Evolutionary conservation across 2,797 vertebrate genomes (phyloP), one percentile per base, ranked within the genome.

Genomic region (Alca torda): DNA sequence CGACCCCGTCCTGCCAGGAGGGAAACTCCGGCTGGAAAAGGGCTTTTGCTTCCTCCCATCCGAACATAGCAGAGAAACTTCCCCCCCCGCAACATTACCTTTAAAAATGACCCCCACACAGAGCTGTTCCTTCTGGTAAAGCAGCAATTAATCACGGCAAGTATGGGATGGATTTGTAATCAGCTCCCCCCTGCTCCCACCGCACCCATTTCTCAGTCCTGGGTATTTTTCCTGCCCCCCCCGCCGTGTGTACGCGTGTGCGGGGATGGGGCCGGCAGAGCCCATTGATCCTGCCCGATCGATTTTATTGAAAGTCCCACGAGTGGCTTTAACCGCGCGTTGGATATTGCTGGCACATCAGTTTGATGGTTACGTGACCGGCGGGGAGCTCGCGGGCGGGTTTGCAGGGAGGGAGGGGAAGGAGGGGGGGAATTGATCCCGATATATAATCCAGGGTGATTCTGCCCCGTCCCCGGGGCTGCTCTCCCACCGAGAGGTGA

Each of bases 331-430:
- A 97, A 87, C 90, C 65, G 83, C 75, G 90, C 74, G 96, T 88
- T 96, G 96, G 95, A 96, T 96, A 95, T 96, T 97, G 96, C 96
- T 97, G 96, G 96, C 97, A 96, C 96, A 96, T 93, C 91, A 82
- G 57, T 97, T 93, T 88, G 96, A 91, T 96, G 95, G 92, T 91
- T 91, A 95, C 84, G 95, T 96, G 96, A 95, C 87, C 80, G 82
- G 95, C 54, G 74, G 61, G 57, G 83, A 79, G 75, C 67, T 90
- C 25, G 8, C 53, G 4, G 81, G 59, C 7, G 26, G 95, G 54
- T 73, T 89, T 87, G 94, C 18, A 24, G 92, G 50, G 84, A 91
- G 82, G 93, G 82, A 60, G 84, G 87, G 4, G 43, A 28, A 86
- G 69, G 46, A 24, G 50, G 11, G 3, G 12, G 10, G 60, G 46